Evolutionary conservation across 2,797 vertebrate species (phyloP), one percentile per base, ranked within the genome.

Genomic region (Odontamblyopus rebecca): DNA sequence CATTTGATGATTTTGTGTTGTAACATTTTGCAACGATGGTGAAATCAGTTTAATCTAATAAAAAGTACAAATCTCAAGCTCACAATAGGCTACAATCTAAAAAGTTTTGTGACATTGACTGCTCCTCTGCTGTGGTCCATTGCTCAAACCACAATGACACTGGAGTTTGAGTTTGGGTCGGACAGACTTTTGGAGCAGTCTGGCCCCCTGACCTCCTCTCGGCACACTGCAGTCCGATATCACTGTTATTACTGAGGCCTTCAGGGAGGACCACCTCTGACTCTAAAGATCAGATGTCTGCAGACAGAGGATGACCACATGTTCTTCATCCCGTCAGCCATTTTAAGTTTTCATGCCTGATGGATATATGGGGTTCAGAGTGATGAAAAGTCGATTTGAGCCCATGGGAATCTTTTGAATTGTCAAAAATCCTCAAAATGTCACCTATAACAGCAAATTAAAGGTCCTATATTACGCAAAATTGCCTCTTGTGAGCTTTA

Each of bases 271-370:
- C 60, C 26, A 68, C 64, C 19, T 74, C 9, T 59, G 26, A 59
- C 15, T 15, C 62, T 68, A 41, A 56, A 61, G 65, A 56, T 62
- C 50, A 6, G 27, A 61, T 35, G 64, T 12, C 44, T 68, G 29
- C 63, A 70, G 19, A 71, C 61, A 62, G 53, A 54, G 53, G 19
- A 54, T n/a, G 53, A 23, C 19, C 53, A 54, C 7, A 11, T 57
- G 54, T 26, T 26, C 32, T 64, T 32, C 61, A 30, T 73, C 68
- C 48, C 29, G 50, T 29, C 27, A 35, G 38, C 51, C 66, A 67
- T 71, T 75, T 70, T 44, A 54, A 48, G 65, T 61, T 72, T 73
- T 67, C 6, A 68, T 67, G 61, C 71, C 50, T 66, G 54, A 65
- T 30, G 60, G 48, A 15, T 15, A 48, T 48, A 48, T 48, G 13